Evolutionary conservation across 2,113 vertebrate genomes (phyloP).

Genomic region (Charadrius vociferus): DNA sequence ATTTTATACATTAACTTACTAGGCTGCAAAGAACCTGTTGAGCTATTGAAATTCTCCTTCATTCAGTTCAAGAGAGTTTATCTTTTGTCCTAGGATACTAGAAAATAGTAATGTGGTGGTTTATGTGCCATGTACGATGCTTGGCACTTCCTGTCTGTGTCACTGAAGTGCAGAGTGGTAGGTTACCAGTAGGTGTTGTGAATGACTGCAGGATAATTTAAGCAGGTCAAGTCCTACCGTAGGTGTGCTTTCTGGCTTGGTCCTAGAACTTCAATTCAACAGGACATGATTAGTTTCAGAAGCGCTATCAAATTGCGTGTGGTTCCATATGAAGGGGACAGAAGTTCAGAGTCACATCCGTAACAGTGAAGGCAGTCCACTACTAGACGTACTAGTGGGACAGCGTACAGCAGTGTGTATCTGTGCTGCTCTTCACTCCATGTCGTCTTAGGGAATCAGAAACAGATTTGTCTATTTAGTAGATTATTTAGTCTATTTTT

Average conservation of each 20-base stretch:
- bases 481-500: too few species aligned
- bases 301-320: neutral
- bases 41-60: neutral
- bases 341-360: neutral
- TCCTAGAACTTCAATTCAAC: neutral
- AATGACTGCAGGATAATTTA: neutral
- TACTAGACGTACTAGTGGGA: neutral
- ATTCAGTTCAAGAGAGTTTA: neutral
- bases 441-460: neutral
- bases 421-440: neutral
- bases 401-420: fast-evolving
- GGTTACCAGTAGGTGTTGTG: neutral
- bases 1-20: neutral
- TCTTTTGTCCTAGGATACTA: neutral
- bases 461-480: neutral
- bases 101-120: neutral
- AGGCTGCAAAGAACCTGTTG: neutral
- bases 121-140: neutral
- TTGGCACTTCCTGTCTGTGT: neutral
- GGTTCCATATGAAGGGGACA: neutral
- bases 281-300: neutral
- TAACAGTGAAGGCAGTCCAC: neutral
- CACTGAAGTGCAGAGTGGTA: neutral
- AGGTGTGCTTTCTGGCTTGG: neutral
- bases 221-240: neutral